Conservation (phyloP, 1,140 invertebrate species). For the Lithobius niger region DNA sequence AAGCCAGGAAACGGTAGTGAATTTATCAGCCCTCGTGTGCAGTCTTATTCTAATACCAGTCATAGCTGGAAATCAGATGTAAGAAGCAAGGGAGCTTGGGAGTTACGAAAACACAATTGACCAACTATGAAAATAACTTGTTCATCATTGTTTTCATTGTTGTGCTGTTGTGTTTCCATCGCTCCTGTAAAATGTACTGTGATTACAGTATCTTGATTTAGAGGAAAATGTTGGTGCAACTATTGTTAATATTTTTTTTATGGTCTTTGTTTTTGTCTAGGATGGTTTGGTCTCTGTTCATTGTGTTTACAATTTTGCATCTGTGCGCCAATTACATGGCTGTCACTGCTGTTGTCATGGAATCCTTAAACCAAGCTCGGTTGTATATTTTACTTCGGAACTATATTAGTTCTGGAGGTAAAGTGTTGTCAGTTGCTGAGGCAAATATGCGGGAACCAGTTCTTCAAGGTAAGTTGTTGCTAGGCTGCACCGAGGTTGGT, state of each 20-base stretch:
- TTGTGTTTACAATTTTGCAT: conserved; percentile 63
- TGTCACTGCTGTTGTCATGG: conserved; percentile 55
- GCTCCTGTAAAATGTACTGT: neutral
- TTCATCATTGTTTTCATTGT: too few species aligned
- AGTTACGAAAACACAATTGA: conserved; percentile 1
- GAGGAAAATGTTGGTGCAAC: neutral
- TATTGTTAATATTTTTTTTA: conserved; percentile 10
- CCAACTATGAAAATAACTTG: neutral
- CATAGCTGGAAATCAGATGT: conserved; percentile 36
- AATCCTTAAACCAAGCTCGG: conserved; percentile 63
- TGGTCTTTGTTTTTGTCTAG: conserved; percentile 27
- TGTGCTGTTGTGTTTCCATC: too few species aligned
- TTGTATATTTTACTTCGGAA: conserved; percentile 48
- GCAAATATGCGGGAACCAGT: conserved; percentile 2
- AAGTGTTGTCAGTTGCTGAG: neutral
- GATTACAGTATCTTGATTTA: neutral
- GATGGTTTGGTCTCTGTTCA: conserved; percentile 50
- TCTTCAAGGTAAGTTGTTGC: too few species aligned
- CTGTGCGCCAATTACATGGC: conserved; percentile 74
- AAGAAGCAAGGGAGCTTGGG: conserved; percentile 16
- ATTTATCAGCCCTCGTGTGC: conserved; percentile 63
- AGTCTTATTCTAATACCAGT: conserved; percentile 60
- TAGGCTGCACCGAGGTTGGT: too few species aligned
- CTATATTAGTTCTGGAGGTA: conserved; percentile 34
- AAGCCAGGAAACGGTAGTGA: conserved; percentile 90